Evolutionary conservation across 2,888 invertebrate genomes (phyloP), one percentile per base, ranked within the genome.

Genomic region (Agrochola lota): DNA sequence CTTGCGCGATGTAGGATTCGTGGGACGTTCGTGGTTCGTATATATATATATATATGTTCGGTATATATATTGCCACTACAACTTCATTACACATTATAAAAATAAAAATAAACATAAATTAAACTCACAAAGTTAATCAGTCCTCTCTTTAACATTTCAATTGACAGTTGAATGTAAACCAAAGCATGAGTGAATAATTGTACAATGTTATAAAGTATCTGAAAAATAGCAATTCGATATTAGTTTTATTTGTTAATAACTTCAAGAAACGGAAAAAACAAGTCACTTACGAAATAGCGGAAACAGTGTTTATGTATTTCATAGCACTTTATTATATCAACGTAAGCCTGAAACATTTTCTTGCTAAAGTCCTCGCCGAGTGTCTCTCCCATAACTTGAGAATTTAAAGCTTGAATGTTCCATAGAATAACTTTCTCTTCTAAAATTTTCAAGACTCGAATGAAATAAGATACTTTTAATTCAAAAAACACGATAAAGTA

Each of bases 271-370:
- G 2, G 5, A 43, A 43, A 40, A 23, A n/a, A 30, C 6, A 64
- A 26, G 4, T 26, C 2, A 40, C 77, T 77, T 77, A 77, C 77
- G 12, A 77, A 77, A 43, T 49, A 46, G 23, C 6, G 49, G 52
- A 77, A 77, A 60, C 64, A 66, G 1, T 57, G 15, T 30, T 15
- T 43, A 17, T 66, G 26, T 8, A 66, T 49, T 49, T 77, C n/a
- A 60, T 77, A 77, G 49, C 77, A 77, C 12, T 59, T 49, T 60
- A 77, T 23, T 52, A 77, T 66, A n/a, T 77, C 66, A 30, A 66
- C 23, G 20, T 77, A 67, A 20, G 66, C 52, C 35, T 66, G 64
- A 46, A 55, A 67, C 76, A 68, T 67, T 20, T 68, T 67, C 5
- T 63, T 43, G n/a, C 35, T 26, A 20, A 57, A 57, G 1, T 26